Base-by-base conservation (phyloP, 2,888 invertebrate genomes). In the Dolichomitus sp. region DNA sequence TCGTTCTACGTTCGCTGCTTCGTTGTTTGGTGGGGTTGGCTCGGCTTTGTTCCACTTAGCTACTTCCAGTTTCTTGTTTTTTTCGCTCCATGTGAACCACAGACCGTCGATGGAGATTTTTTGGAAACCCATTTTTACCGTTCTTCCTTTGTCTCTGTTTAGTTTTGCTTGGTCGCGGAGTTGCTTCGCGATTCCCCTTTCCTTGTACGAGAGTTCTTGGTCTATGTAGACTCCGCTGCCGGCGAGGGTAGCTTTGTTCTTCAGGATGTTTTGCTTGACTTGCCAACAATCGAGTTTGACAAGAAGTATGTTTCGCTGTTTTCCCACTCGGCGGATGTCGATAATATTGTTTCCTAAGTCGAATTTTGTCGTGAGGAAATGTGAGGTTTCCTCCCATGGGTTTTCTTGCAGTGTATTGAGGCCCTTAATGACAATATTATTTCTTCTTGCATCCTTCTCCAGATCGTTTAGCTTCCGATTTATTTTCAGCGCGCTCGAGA, bases 21-120 rank as follows among this genome's bases (percentile, higher is more conserved):
- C 4, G 40, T 63, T 19, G 19, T 6, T 48, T 2, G n/a, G 17
- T 2, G 2, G 48, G 5, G 17, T n/a, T 2, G 3, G 48, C 5
- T n/a, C 3, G 2, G 5, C 3, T 48, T 17, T 2, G 7, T 12
- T 63, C 11, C 11, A 9, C 30, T 30, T 30, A 4, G 30, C 30
- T 63, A 40, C 40, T 40, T 63, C 61, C 4, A 63, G 19, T 4
- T 40, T 40, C 1, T 23, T 42, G 4, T 9, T 19, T 0, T 19
- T 63, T 40, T 40, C 61, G 19, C 12, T 63, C 61, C 40, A 63
- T 1, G 19, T 40, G 11, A 17, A 23, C 40, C 61, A 63, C 2
- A 11, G 19, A 2, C 61, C 61, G 61, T 63, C 9, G 42, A 63
- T 63, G 9, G 42, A 19, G 12, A 63, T 17, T 40, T 63, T 63